Conservation (phyloP, 2,888 invertebrate genomes). For the Limnephilus lunatus region DNA sequence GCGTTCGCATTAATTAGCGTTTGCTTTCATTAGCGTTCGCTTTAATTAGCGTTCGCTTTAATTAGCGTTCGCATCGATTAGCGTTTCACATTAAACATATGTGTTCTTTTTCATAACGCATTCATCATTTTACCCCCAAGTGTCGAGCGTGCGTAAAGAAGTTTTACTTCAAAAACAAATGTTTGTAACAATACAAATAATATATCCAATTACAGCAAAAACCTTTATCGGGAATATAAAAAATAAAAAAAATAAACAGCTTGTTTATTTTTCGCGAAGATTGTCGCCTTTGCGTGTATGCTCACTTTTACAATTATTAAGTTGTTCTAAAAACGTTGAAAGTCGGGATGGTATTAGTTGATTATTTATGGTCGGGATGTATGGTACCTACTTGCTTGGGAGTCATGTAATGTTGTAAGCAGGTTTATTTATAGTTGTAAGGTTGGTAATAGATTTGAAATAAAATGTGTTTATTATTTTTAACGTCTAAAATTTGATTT, state of each 20-base stretch:
- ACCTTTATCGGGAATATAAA: neutral
- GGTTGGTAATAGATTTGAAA: constrained; percentile 44
- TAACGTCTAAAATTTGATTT: constrained; percentile 5
- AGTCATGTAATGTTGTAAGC: neutral
- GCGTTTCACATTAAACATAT: no score
- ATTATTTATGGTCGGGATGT: neutral
- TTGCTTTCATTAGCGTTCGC: no score
- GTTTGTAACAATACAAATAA: neutral
- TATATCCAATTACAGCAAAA: neutral
- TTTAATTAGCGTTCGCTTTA: no score
- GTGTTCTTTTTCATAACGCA: no score
- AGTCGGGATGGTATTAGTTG: no score
- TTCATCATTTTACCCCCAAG: no score
- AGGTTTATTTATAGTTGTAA: no score
- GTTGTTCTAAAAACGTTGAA: no score
- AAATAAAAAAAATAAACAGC: neutral
- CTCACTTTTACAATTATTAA: neutral
- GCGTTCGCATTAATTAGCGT: no score
- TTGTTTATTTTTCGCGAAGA: neutral
- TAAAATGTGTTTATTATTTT: constrained; percentile 21
- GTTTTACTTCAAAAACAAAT: no score
- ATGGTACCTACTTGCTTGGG: neutral
- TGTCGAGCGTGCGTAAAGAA: no score
- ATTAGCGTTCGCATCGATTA: no score
- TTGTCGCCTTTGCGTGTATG: neutral